Base-by-base conservation (phyloP, 2,888 invertebrate species). In the Lasioglossum calceatum region DNA sequence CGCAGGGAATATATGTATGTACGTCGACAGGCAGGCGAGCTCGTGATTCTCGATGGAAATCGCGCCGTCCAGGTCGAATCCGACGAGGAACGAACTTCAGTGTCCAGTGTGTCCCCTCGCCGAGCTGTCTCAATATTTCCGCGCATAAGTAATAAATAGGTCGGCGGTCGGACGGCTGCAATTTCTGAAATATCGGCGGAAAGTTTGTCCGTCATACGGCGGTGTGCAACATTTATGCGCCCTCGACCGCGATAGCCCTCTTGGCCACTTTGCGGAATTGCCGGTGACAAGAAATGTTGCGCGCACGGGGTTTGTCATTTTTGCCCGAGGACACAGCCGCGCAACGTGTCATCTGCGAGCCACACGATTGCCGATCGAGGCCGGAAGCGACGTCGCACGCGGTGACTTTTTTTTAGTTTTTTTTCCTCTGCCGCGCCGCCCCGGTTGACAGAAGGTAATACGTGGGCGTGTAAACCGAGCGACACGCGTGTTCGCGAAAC, bases 401-500 rank as follows among this genome's bases (percentile, higher is more conserved):
- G 67, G 36, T 42, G 70, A 70, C 70, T 71, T 42, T 71, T 61
- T 61, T 77, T 36, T 64, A 27, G 27, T 61, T 54, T 73, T 73
- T 74, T 44, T 61, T 27, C 39, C 44, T 19, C 61, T 32, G 39
- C 64, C 19, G 14, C 44, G 32, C 36, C 54, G 42, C 14, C 64
- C 36, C 70, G 67, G 64, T 82, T 78, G 47, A 73, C 81, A 85
- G 74, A 32, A 72, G 74, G 70, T 73, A 89, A 87, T 89, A 88
- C 84, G 83, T 88, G 87, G 89, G 89, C 85, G 89, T 79, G 72
- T 54, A 72, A 74, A 70, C 58, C 75, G 36, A 64, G 32, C 81
- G 87, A 85, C 88, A 88, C 87, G 89, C 87, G 89, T 58, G 58
- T 89, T 67, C 82, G 87, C 82, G 54, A 89, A 88, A 89, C 82